These are phyloP conservation scores for Triplophysa siluroides DNA, from an alignment of 2,113 vertebrate species.

Conservation along the genomic window DNA sequence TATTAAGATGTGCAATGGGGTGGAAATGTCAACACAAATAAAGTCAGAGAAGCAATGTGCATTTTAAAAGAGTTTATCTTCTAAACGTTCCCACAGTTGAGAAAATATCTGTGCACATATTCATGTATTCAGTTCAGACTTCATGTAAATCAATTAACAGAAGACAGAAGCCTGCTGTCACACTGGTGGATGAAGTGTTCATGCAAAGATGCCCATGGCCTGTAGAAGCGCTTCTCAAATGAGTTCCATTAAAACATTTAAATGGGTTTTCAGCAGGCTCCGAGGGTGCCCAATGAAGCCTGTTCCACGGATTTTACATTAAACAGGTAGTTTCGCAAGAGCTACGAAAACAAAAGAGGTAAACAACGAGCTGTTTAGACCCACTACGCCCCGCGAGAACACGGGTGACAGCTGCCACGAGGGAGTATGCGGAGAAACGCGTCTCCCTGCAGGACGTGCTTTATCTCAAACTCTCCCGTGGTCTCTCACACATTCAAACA, in stretches of 20 bases:
- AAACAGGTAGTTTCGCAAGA: slow-evolving; percentile 29
- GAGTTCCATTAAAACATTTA: slow-evolving; percentile 48
- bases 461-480: neutral
- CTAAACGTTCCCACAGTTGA: too few relatives aligned
- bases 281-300: slow-evolving; percentile 11
- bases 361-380: slow-evolving; percentile 34
- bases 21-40: too few relatives aligned
- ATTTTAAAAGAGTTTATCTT: too few relatives aligned
- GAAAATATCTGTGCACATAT: too few relatives aligned
- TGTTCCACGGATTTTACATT: slow-evolving; percentile 28
- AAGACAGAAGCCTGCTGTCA: slow-evolving; percentile 47
- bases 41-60: too few relatives aligned
- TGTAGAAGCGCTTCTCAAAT: slow-evolving; percentile 26
- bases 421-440: neutral
- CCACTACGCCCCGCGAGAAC: slow-evolving; percentile 15
- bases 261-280: slow-evolving; percentile 27
- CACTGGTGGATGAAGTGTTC: slow-evolving; percentile 25
- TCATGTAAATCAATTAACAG: slow-evolving; percentile 27
- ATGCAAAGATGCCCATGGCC: slow-evolving; percentile 34
- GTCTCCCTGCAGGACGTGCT: neutral
- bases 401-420: neutral
- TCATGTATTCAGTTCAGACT: slow-evolving; percentile 21
- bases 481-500: slow-evolving; percentile 24
- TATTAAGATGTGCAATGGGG: too few relatives aligned
- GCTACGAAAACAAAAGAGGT: slow-evolving; percentile 33